Base-by-base conservation (phyloP, 35 echinoderm and acorn worm species). In the Amphiura filiformis region DNA sequence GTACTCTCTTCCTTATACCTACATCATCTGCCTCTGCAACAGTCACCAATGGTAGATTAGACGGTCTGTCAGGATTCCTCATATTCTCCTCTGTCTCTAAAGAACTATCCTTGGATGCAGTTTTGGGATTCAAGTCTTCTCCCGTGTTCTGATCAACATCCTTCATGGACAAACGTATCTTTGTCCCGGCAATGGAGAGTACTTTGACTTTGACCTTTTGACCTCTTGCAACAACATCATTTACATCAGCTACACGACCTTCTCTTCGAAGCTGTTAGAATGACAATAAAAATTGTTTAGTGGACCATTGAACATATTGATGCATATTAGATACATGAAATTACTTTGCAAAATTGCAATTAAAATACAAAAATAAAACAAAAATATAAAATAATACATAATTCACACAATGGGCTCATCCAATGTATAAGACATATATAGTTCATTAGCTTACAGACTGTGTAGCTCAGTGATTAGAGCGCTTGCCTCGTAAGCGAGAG, bases 121-220 rank as follows among this genome's bases (percentile, higher is more conserved):
- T 82, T 34, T 39, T 61, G 28, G 96, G 96, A 80, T 99, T 99
- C 20, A 99, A 80, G 35, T 94, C 92, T 64, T 97, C 90, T 17
- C 96, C 96, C 23, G 93, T 82, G 37, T 87, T 85, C 70, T 99
- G 96, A 78, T 99, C 90, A 2, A 99, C 96, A 81, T 99, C 96
- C 57, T 94, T 94, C 93, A 99, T 99, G 23, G 96, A 99, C 0
- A 99, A 83, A 35, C 96, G 39, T 28, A 95, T 95, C 81, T 92
- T 94, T 64, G 89, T 99, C n/a, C 96, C 96, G 1, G 93, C 87
- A 31, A 99, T 86, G 33, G 93, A 91, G 20, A 99, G 81, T 0
- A 99, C 93, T 42, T 99, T 99, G 34, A 94, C 93, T 70, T 99
- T 99, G 35, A 99, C 96, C 81, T 92, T 93, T 35, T 94, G 93